Evolutionary conservation across 2,113 vertebrate genomes (phyloP).

Genomic region (Meriones unguiculatus): DNA sequence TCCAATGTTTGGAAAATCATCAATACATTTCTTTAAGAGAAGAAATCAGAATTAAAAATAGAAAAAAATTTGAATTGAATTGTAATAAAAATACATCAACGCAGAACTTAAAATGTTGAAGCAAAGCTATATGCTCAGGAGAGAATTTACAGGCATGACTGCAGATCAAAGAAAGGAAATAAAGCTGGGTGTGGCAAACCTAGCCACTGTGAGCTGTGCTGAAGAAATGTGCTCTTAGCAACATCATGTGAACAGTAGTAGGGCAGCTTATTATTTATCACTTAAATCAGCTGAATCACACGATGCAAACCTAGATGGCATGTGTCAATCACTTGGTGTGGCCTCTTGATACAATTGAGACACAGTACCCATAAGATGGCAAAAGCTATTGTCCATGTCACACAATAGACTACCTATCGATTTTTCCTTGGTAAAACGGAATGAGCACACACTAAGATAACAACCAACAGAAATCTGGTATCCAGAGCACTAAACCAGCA

Average conservation of each 20-base stretch:
- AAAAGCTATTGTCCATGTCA: background rate
- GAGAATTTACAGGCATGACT: background rate
- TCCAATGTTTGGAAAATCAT: slow-evolving; percentile 31
- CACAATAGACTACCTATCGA: background rate
- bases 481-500: background rate
- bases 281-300: background rate
- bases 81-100: slow-evolving; percentile 41
- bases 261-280: background rate
- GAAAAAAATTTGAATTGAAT: background rate
- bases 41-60: slow-evolving; percentile 29
- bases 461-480: background rate
- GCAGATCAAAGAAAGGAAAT: background rate
- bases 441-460: background rate
- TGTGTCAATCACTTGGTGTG: background rate
- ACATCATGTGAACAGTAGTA: background rate
- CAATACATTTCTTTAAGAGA: slow-evolving; percentile 6
- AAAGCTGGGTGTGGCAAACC: background rate
- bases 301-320: background rate
- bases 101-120: background rate
- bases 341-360: background rate
- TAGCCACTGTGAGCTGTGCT: background rate
- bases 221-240: background rate
- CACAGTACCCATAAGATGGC: background rate
- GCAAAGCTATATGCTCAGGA: background rate
- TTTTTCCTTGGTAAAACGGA: background rate